A percentile compares a stretch with the other conserved stretches of the same genome.
phyloP scores from a whole-genome alignment of 2,113 vertebrate species.

The Xyrauchen texanus region DNA sequence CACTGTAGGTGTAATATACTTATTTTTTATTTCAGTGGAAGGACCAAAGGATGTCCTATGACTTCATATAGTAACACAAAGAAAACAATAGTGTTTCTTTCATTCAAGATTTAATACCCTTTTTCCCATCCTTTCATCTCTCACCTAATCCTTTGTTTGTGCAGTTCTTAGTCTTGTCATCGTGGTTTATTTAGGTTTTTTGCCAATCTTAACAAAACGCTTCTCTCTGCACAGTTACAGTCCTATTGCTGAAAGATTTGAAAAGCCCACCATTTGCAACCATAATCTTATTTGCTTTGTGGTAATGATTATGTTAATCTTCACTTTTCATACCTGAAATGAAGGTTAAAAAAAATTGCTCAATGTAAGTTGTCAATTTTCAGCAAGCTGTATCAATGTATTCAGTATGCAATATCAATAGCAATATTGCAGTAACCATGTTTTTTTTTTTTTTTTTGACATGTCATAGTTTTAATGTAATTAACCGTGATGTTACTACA shows the following conservation, averaged over 20 bases:
- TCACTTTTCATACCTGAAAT: constrained; percentile 20
- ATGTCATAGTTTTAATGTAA: no score
- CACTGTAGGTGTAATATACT: neutral
- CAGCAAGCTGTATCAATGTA: no score
- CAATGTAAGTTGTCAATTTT: neutral
- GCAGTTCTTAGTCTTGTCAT: constrained; percentile 74
- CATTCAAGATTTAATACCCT: constrained; percentile 46
- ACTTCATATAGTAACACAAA: constrained; percentile 43
- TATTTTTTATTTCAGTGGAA: no score
- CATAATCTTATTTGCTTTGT: constrained; percentile 59
- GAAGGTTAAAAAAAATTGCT: constrained; percentile 2
- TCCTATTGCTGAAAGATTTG: constrained; percentile 67
- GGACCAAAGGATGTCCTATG: constrained; percentile 7
- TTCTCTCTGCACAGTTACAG: constrained; percentile 54
- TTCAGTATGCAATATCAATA: no score
- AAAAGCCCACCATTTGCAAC: constrained; percentile 59
- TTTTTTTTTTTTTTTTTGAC: no score
- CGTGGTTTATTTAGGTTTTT: constrained; percentile 75
- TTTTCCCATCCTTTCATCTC: constrained; percentile 74
- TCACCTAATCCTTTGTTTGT: constrained; percentile 76
- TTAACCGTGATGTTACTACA: no score
- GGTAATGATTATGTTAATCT: constrained; percentile 64
- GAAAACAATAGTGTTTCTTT: neutral
- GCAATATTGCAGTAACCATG: no score
- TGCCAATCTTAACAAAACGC: constrained; percentile 60